These are phyloP conservation scores for Mythimna ferrago DNA, from an alignment of 2,888 invertebrate genomes.

Conservation along the genomic window DNA sequence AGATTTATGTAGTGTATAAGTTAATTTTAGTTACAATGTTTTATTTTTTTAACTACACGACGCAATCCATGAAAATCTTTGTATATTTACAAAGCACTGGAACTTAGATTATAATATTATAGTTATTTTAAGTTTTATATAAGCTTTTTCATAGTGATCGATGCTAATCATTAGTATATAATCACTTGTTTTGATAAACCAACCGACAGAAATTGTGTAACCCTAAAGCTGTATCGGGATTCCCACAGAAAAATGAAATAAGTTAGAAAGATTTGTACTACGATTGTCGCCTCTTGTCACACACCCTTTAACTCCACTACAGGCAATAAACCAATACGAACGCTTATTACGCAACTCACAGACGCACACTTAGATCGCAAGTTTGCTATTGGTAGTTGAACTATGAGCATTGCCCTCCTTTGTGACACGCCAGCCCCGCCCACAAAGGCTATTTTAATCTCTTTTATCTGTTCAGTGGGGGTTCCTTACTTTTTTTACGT, in stretches of 20 bases:
- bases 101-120: neutral
- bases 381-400: too few relatives aligned
- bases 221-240: neutral
- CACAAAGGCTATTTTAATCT: too few relatives aligned
- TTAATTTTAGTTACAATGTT: slow-evolving; percentile 13
- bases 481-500: neutral
- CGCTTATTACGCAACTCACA: too few relatives aligned
- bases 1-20: slow-evolving; percentile 13
- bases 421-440: too few relatives aligned
- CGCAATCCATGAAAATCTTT: slow-evolving; percentile 8
- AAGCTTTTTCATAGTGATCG: slow-evolving; percentile 30
- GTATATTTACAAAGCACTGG: slow-evolving; percentile 23
- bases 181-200: slow-evolving; percentile 16
- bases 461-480: too few relatives aligned
- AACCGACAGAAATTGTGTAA: slow-evolving; percentile 22
- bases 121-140: slow-evolving; percentile 25
- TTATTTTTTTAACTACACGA: slow-evolving; percentile 1
- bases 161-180: slow-evolving; percentile 56
- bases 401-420: too few relatives aligned
- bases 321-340: too few relatives aligned
- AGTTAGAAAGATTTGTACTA: too few relatives aligned
- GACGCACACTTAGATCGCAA: too few relatives aligned
- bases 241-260: too few relatives aligned
- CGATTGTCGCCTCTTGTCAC: too few relatives aligned
- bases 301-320: too few relatives aligned